Conservation (phyloP, 2,888 invertebrate genomes). For the Lypha dubia region DNA sequence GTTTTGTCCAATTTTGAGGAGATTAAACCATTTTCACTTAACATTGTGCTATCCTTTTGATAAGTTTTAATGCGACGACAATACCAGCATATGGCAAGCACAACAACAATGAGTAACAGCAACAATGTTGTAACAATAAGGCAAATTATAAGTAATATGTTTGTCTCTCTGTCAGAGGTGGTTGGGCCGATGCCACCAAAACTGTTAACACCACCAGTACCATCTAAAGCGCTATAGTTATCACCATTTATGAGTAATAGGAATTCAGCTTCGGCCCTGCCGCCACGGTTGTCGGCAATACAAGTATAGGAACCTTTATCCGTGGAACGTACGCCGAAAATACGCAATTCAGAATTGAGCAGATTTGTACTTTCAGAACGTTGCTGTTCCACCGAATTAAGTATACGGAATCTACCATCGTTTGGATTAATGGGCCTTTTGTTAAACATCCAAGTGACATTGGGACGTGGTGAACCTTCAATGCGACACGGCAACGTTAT, state of each 20-base stretch:
- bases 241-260: slow-evolving; percentile 85
- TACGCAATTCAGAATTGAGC: slow-evolving; percentile 85
- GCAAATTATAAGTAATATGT: slow-evolving; percentile 81
- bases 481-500: slow-evolving; percentile 89
- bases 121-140: slow-evolving; percentile 85
- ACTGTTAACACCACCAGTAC: slow-evolving; percentile 77
- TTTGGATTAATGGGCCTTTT: slow-evolving; percentile 79
- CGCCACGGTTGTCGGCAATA: slow-evolving; percentile 92
- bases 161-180: slow-evolving; percentile 84
- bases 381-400: slow-evolving; percentile 79
- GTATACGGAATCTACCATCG: slow-evolving; percentile 79
- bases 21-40: slow-evolving; percentile 82
- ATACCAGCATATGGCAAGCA: slow-evolving; percentile 84
- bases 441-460: slow-evolving; percentile 87
- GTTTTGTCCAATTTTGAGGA: slow-evolving; percentile 84
- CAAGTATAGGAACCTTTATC: slow-evolving; percentile 91
- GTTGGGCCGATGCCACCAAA: slow-evolving; percentile 79
- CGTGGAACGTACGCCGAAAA: slow-evolving; percentile 85
- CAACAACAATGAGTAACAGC: slow-evolving; percentile 85
- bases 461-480: slow-evolving; percentile 87
- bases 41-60: slow-evolving; percentile 84
- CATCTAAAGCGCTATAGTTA: slow-evolving; percentile 78
- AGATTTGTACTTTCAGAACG: slow-evolving; percentile 73
- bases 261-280: slow-evolving; percentile 90
- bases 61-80: slow-evolving; percentile 84